Percentiles rank a stretch among this genome's conserved stretches.
Conservation (phyloP, 2,113 vertebrate species). For the Bubo bubo region DNA sequence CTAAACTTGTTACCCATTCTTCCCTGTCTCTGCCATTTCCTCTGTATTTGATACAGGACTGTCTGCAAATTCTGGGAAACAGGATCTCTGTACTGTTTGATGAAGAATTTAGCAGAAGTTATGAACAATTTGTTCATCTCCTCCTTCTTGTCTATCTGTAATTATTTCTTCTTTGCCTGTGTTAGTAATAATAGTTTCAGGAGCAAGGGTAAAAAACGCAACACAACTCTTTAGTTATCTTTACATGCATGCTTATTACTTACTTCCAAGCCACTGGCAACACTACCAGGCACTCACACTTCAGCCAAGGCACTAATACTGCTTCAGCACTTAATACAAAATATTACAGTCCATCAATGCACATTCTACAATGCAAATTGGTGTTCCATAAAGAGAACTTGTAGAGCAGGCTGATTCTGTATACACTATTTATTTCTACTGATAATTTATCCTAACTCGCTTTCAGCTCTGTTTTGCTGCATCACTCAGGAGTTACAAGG, state of each 20-base stretch:
- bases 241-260: background rate
- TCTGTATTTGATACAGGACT: background rate
- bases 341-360: background rate
- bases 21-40: background rate
- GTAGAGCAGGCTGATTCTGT: background rate
- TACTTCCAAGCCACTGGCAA: background rate
- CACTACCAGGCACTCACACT: background rate
- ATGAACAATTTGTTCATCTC: background rate
- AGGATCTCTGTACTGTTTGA: background rate
- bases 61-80: background rate
- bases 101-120: background rate
- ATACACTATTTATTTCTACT: constrained; percentile 4
- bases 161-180: background rate
- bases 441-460: background rate
- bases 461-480: constrained; percentile 20
- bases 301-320: background rate
- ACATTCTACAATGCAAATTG: background rate
- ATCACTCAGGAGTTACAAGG: constrained; percentile 9
- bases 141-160: background rate
- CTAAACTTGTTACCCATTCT: background rate
- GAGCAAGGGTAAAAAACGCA: background rate
- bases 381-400: constrained; percentile 6
- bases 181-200: background rate
- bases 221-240: background rate
- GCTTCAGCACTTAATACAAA: background rate